These are phyloP conservation scores for Eupithecia exiguata DNA, from an alignment of 2,888 invertebrate species.

Conservation along the genomic window DNA sequence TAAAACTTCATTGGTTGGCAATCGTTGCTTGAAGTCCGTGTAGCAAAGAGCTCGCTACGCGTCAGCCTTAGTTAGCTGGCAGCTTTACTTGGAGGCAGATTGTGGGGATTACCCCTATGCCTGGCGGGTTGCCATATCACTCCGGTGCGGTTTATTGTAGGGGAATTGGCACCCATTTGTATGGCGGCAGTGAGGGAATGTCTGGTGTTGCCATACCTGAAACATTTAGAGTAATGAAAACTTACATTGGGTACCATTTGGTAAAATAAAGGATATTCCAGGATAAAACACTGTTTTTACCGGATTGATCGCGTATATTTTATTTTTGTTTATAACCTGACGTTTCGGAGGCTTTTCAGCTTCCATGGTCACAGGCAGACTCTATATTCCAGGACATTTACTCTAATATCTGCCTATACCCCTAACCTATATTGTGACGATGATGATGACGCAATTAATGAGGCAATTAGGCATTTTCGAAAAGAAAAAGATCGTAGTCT, in stretches of 20 bases:
- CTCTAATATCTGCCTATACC: too few species aligned
- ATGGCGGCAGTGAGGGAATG: conserved; percentile 43
- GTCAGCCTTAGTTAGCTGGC: background rate
- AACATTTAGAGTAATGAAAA: background rate
- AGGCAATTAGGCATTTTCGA: too few species aligned
- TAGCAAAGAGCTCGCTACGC: background rate
- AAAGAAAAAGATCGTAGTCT: too few species aligned
- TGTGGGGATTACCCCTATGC: conserved; percentile 53
- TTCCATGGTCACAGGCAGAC: too few species aligned
- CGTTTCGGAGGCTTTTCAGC: too few species aligned
- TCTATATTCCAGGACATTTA: too few species aligned
- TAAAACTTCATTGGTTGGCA: too few species aligned
- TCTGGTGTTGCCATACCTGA: conserved; percentile 13
- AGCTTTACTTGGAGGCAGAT: background rate
- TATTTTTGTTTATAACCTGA: too few species aligned
- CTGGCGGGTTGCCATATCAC: conserved; percentile 64
- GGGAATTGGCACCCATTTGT: conserved; percentile 61
- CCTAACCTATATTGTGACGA: too few species aligned
- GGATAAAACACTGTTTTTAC: too few species aligned
- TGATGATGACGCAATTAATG: too few species aligned
- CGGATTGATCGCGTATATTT: too few species aligned
- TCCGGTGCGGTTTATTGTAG: conserved; percentile 53
- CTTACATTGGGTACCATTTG: background rate
- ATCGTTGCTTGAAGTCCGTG: background rate
- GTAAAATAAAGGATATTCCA: background rate